These are phyloP conservation scores for Muricea muricata DNA, from an alignment of 92 coral and sea anemone genomes.

Conservation along the genomic window DNA sequence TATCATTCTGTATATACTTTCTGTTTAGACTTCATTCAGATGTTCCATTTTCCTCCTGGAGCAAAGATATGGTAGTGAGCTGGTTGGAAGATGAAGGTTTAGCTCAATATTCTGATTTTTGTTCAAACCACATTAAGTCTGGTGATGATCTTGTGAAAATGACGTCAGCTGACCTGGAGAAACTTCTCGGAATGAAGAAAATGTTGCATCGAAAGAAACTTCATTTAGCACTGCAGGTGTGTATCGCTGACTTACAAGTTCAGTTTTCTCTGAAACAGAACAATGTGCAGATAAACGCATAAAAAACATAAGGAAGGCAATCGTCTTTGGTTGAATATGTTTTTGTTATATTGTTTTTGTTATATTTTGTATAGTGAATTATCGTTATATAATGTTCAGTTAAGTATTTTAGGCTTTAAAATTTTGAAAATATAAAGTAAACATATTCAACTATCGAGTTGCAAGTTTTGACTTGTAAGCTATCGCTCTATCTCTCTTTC, in stretches of 20 bases:
- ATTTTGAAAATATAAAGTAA: no score
- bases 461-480: background rate
- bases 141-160: conserved; percentile 90
- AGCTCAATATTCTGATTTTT: conserved; percentile 75
- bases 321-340: no score
- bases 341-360: no score
- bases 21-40: conserved; percentile 81
- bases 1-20: background rate
- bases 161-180: conserved; percentile 85
- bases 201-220: conserved; percentile 93
- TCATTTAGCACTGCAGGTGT: conserved; percentile 90
- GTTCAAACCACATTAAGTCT: conserved; percentile 66
- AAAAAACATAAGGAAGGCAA: no score
- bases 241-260: background rate
- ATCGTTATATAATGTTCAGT: no score
- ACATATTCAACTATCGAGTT: no score
- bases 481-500: background rate
- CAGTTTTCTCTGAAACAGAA: background rate
- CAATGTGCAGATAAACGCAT: background rate
- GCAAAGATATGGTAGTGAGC: conserved; percentile 87
- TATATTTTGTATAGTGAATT: no score
- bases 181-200: conserved; percentile 78
- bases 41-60: conserved; percentile 90
- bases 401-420: no score
- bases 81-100: conserved; percentile 97